phyloP scores from a whole-genome alignment of 2,888 invertebrate species.

The Chaetogeoica ovagalla region DNA sequence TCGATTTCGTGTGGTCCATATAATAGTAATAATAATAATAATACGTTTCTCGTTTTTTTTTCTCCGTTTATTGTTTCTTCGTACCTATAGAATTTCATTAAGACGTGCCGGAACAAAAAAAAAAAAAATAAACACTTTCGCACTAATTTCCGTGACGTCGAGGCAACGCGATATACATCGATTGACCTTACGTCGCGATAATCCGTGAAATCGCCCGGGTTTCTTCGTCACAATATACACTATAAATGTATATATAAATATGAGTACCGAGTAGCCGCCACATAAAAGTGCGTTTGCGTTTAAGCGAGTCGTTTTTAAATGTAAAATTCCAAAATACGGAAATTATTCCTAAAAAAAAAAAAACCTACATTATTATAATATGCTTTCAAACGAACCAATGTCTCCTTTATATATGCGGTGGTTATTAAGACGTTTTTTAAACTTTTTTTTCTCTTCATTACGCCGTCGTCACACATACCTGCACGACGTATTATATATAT shows the following conservation, averaged over 20 bases:
- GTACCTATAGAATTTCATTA: conserved; percentile 16
- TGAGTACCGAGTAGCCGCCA: too few relatives aligned
- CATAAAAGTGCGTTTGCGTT: too few relatives aligned
- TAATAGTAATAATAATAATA: too few relatives aligned
- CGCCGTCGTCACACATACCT: background rate
- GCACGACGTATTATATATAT: background rate
- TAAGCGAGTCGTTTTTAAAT: too few relatives aligned
- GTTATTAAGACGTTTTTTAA: background rate
- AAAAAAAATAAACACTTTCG: background rate
- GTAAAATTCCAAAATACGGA: background rate
- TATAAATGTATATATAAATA: too few relatives aligned
- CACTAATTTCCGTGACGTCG: conserved; percentile 15
- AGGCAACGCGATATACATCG: background rate
- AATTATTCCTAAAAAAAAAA: background rate
- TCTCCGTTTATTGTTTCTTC: background rate
- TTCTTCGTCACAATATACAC: background rate
- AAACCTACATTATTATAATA: background rate
- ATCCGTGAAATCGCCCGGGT: background rate
- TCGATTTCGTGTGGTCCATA: background rate
- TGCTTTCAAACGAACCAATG: background rate
- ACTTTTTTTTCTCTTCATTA: background rate
- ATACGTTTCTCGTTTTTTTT: background rate
- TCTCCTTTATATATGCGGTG: background rate
- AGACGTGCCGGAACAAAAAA: background rate
- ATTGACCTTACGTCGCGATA: background rate